Evolutionary conservation across 2,797 vertebrate genomes (phyloP).

Genomic region (Spinus olivaceus): DNA sequence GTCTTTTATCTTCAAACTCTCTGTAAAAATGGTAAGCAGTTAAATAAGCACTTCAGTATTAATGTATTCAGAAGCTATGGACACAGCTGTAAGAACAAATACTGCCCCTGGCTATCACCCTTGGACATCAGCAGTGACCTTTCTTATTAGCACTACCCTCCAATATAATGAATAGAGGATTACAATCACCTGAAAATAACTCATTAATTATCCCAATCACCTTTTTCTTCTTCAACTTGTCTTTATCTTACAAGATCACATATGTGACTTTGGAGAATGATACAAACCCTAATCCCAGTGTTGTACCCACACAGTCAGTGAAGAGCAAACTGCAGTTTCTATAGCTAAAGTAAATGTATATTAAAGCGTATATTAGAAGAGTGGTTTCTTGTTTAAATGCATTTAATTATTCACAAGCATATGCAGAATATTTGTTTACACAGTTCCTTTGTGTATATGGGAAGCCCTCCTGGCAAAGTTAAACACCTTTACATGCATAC

Average conservation of each 20-base stretch:
- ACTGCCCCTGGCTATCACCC: neutral
- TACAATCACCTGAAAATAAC: neutral
- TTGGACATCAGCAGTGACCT: neutral
- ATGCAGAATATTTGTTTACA: conserved; percentile 66
- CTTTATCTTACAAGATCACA: neutral
- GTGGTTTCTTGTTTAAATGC: conserved; percentile 26
- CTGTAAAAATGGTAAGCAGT: neutral
- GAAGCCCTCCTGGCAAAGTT: conserved; percentile 50
- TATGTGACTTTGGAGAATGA: neutral
- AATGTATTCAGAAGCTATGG: neutral
- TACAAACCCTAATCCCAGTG: neutral
- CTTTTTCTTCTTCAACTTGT: neutral
- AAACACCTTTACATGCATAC: conserved; percentile 28
- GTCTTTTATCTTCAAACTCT: neutral
- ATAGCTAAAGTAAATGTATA: neutral
- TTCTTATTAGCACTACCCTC: neutral
- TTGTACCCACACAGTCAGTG: neutral
- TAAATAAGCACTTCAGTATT: neutral
- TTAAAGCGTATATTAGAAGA: neutral
- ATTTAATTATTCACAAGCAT: conserved; percentile 64
- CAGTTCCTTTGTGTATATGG: conserved; percentile 11
- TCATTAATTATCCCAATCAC: neutral
- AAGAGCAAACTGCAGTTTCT: neutral
- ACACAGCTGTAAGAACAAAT: neutral
- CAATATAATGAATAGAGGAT: neutral